A percentile compares a stretch with the other conserved stretches of the same genome.
phyloP scores from a whole-genome alignment of 2,113 vertebrate genomes.

The Capricornis sumatraensis region DNA sequence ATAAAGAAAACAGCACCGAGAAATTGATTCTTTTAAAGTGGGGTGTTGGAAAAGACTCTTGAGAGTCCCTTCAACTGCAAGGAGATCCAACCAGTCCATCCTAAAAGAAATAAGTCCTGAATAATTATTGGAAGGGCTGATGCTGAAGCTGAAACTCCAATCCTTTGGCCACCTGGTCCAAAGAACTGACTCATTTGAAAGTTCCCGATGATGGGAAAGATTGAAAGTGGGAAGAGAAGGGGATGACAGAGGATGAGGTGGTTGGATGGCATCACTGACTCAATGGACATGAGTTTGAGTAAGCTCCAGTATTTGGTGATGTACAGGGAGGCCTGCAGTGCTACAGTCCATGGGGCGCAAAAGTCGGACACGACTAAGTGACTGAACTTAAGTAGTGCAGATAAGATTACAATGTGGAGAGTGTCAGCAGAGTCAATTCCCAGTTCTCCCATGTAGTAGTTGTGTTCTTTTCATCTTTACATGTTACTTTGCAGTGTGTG shows the following conservation, averaged over 20 bases:
- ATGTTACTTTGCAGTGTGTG: background rate
- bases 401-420: background rate
- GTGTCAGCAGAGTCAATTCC: background rate
- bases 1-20: background rate
- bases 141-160: background rate
- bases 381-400: background rate
- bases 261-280: background rate
- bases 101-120: background rate
- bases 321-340: background rate
- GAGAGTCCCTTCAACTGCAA: background rate
- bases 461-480: background rate
- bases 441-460: background rate
- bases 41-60: background rate
- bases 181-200: background rate
- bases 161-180: background rate
- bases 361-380: rapidly evolving
- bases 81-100: background rate
- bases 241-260: background rate
- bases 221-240: background rate
- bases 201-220: background rate
- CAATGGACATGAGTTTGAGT: background rate
- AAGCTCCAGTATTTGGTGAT: background rate
- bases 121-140: background rate
- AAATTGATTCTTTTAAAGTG: background rate
- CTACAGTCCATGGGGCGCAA: rapidly evolving